phyloP scores from a whole-genome alignment of 2,888 invertebrate species.

The Pachycephus smyrnensis region DNA sequence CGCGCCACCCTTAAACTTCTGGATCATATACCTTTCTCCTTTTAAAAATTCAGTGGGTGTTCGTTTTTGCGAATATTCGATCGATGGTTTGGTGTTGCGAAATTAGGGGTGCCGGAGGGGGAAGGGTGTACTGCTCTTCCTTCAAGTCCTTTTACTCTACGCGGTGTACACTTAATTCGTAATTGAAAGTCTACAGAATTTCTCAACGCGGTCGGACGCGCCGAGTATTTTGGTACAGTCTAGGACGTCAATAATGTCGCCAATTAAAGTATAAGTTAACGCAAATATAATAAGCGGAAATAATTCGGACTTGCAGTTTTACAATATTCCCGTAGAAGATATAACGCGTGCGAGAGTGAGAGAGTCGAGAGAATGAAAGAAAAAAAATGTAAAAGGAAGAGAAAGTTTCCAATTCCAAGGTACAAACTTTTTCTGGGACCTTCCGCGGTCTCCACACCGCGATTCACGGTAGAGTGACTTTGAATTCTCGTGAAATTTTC shows the following conservation, averaged over 20 bases:
- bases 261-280: conserved; percentile 6
- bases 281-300: not conserved
- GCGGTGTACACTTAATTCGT: conserved; percentile 38
- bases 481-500: not conserved
- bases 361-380: not conserved
- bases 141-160: not conserved
- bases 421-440: not conserved
- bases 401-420: not conserved
- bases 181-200: conserved; percentile 41
- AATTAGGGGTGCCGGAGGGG: not conserved
- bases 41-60: not conserved
- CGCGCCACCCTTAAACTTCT: not conserved
- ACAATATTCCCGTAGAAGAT: conserved; percentile 10
- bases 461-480: not conserved
- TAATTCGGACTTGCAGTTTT: not conserved
- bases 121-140: not conserved
- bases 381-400: not conserved
- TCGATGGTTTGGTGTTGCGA: not conserved
- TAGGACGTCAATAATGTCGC: conserved; percentile 37
- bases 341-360: not conserved
- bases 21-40: not conserved
- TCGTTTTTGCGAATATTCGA: not conserved
- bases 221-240: not conserved
- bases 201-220: conserved; percentile 2
- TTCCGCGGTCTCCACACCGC: not conserved